A percentile compares a stretch with the other conserved stretches of the same genome.
phyloP scores from a whole-genome alignment of 2,888 invertebrate genomes.

The Stomorhina lunata region DNA sequence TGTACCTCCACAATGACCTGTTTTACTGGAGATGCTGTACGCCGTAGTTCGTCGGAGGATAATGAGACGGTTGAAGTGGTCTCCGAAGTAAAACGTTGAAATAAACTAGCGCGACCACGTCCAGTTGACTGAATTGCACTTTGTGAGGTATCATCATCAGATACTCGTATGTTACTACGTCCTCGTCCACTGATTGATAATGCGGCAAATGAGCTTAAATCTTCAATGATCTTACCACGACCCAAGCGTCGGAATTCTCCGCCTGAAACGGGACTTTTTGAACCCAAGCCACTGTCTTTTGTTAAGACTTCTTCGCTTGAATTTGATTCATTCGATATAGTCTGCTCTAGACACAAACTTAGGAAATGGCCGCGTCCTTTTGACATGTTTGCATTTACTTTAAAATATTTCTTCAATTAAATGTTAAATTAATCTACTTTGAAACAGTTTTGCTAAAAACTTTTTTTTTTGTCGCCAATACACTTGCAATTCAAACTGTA shows the following conservation, averaged over 20 bases:
- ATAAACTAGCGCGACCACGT: slow-evolving; percentile 65
- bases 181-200: slow-evolving; percentile 67
- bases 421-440: not conserved
- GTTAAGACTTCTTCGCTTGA: slow-evolving; percentile 64
- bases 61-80: slow-evolving; percentile 9
- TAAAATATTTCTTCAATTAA: not conserved
- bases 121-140: slow-evolving; percentile 40
- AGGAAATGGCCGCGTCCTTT: slow-evolving; percentile 67
- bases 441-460: slow-evolving; percentile 5
- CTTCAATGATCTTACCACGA: slow-evolving; percentile 70
- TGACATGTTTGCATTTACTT: slow-evolving; percentile 23
- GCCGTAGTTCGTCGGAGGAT: slow-evolving; percentile 21
- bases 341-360: slow-evolving; percentile 30
- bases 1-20: not conserved
- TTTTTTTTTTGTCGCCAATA: not conserved
- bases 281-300: slow-evolving; percentile 69
- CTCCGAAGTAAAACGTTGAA: slow-evolving; percentile 47
- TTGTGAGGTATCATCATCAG: slow-evolving; percentile 40
- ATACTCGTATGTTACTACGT: slow-evolving; percentile 2
- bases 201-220: slow-evolving; percentile 67
- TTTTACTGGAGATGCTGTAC: not conserved
- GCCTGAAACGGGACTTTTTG: slow-evolving; percentile 66
- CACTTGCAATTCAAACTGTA: slow-evolving; percentile 40
- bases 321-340: slow-evolving; percentile 62
- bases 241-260: slow-evolving; percentile 68